Base-by-base conservation (phyloP, 2,797 vertebrate species). In the Denticeps clupeoides region DNA sequence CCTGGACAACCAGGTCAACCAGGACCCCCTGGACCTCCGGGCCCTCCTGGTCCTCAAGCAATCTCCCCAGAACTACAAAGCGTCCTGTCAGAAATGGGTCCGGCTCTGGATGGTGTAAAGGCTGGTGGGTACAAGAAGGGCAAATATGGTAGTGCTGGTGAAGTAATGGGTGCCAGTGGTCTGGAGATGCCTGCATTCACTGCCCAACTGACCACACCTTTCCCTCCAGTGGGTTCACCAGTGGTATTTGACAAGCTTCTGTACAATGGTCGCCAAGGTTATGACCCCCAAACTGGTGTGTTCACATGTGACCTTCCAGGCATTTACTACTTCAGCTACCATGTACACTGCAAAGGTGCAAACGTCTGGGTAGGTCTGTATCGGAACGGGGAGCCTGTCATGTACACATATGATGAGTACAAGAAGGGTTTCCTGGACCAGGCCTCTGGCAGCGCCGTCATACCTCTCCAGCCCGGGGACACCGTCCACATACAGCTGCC, bases 391-490 rank as follows among this genome's bases (percentile, higher is more conserved):
- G 91, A 99, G 72, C 90, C 94, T 2, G 74, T 94, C 56, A 97
- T 96, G 90, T 98, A 97, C 65, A 99, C 94, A 1, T 99, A 96
- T 0, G 94, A 98, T 0, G 94, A 98, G 64, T 97, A 95, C 73
- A 97, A 95, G 70, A 98, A 98, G 63, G 91, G 91, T 51, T 89
- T 84, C 70, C 80, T 98, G 59, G 95, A 99, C 69, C 95, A 99
- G 83, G 93, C 95, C 2, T 98, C 95, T 0, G 95, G 95, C 25
- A 98, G 94, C 4, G 90, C 91, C 0, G 94, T 99, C 47, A 72
- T 99, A 60, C 89, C 85, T 46, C 83, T 99, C 38, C 84, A 87
- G 72, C 76, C 72, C 0, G 93, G 94, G 45, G 95, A 99, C 79
- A 86, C 83, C 25, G 92, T 99, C 52, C 87, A 93, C 45, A 80